These are phyloP conservation scores for Hyposoter dolosus DNA, from an alignment of 2,888 invertebrate genomes.

Conservation along the genomic window DNA sequence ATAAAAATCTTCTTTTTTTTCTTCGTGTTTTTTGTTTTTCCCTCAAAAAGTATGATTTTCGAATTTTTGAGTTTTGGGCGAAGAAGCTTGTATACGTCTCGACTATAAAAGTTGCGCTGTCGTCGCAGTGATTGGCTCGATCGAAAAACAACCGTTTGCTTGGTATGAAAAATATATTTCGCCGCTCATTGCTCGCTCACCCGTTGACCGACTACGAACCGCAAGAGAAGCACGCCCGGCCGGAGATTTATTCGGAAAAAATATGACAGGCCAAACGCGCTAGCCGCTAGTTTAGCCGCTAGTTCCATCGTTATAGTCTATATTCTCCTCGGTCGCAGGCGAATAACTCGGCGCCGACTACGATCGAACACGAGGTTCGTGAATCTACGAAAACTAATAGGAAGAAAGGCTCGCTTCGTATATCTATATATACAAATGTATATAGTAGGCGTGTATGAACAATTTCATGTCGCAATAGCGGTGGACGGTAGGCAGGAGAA, in stretches of 20 bases:
- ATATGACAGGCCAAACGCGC: conserved; percentile 7
- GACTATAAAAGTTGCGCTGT: background rate
- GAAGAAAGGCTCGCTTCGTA: conserved; percentile 59
- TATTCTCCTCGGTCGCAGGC: conserved; percentile 58
- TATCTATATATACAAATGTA: conserved; percentile 6
- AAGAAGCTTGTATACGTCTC: background rate
- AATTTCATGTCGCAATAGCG: background rate
- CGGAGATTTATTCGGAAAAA: background rate
- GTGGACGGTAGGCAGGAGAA: background rate
- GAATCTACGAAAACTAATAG: conserved; percentile 63
- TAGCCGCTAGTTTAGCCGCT: conserved; percentile 48
- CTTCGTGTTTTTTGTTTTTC: background rate
- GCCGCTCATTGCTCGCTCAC: background rate
- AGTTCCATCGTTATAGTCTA: conserved; percentile 57
- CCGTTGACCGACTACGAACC: background rate
- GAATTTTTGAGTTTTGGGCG: background rate
- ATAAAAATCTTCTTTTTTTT: background rate
- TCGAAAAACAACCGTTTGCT: conserved; percentile 12
- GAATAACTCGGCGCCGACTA: conserved; percentile 49
- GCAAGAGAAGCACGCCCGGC: background rate
- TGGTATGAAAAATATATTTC: conserved; percentile 24
- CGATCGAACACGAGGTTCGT: conserved; percentile 34
- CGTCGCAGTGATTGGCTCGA: background rate
- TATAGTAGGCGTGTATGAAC: background rate
- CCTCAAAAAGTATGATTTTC: background rate